Percentiles rank a stretch among this genome's conserved stretches.
These are phyloP conservation scores for Ylistrum balloti DNA, from an alignment of 1,140 invertebrate species.

Conservation along the genomic window DNA sequence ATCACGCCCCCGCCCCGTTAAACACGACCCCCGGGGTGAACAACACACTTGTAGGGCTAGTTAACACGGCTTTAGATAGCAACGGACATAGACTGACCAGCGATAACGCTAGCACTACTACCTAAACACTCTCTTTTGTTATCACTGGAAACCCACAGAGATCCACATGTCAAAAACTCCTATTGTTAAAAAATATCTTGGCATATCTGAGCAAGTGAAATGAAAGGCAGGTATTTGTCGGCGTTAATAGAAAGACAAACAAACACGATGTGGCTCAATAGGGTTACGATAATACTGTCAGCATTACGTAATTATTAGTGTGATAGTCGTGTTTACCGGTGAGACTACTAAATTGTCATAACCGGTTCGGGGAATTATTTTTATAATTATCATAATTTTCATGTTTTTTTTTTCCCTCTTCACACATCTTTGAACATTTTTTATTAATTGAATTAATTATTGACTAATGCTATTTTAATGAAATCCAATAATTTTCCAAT, in stretches of 20 bases:
- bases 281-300: neutral
- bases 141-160: neutral
- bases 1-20: conserved; percentile 33
- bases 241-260: conserved; percentile 34
- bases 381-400: neutral
- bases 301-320: neutral
- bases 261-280: neutral
- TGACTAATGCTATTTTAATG: neutral
- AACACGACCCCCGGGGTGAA: conserved; percentile 20
- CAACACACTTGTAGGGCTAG: conserved; percentile 5
- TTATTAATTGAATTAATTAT: conserved; percentile 37
- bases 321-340: neutral
- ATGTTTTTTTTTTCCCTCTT: neutral
- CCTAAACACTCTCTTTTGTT: conserved; percentile 9
- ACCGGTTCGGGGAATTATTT: conserved; percentile 7
- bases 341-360: neutral
- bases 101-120: neutral
- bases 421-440: neutral
- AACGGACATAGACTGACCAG: neutral
- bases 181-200: conserved; percentile 36
- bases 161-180: conserved; percentile 14
- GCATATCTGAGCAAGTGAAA: conserved; percentile 22
- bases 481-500: conserved; percentile 7
- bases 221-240: conserved; percentile 25
- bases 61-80: conserved; percentile 27